A percentile compares a stretch with the other conserved stretches of the same genome.
These are phyloP conservation scores for Oithona nana DNA, from an alignment of 2,888 invertebrate species.

Conservation along the genomic window DNA sequence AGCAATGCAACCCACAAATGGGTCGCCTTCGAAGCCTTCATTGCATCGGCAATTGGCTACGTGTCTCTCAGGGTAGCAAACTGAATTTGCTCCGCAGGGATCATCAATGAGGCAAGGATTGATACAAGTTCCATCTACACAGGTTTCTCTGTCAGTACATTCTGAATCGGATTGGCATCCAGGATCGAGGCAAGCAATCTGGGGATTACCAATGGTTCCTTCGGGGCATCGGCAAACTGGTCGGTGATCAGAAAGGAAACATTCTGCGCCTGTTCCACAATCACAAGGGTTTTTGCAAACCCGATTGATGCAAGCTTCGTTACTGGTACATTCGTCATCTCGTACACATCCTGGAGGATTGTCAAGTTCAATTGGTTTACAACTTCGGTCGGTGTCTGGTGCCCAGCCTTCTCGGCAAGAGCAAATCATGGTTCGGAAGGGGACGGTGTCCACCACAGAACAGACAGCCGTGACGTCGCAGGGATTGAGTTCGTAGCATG, in stretches of 20 bases:
- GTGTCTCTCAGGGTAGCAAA: conserved; percentile 35
- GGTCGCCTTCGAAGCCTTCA: conserved; percentile 48
- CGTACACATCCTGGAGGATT: conserved; percentile 46
- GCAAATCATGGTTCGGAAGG: conserved; percentile 37
- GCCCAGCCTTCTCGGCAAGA: conserved; percentile 68
- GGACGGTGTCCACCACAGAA: conserved; percentile 22
- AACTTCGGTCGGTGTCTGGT: conserved; percentile 55
- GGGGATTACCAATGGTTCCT: conserved; percentile 70
- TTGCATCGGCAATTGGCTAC: conserved; percentile 21
- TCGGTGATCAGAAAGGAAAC: conserved; percentile 58
- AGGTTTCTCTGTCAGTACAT: conserved; percentile 61
- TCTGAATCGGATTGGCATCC: conserved; percentile 66
- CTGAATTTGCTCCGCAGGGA: conserved; percentile 41
- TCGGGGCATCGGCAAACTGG: conserved; percentile 67
- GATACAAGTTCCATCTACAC: conserved; percentile 49
- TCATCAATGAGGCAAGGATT: conserved; percentile 54
- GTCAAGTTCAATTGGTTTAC: conserved; percentile 35
- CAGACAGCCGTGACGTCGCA: conserved; percentile 22
- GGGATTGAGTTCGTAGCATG: conserved; percentile 36
- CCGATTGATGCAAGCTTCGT: conserved; percentile 64
- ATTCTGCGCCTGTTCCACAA: conserved; percentile 62
- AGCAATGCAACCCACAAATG: conserved; percentile 49
- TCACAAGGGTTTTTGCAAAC: conserved; percentile 70
- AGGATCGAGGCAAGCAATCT: conserved; percentile 53
- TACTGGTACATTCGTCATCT: conserved; percentile 54